Base-by-base conservation (phyloP, 2,113 vertebrate genomes). In the Ageneiosus marmoratus region DNA sequence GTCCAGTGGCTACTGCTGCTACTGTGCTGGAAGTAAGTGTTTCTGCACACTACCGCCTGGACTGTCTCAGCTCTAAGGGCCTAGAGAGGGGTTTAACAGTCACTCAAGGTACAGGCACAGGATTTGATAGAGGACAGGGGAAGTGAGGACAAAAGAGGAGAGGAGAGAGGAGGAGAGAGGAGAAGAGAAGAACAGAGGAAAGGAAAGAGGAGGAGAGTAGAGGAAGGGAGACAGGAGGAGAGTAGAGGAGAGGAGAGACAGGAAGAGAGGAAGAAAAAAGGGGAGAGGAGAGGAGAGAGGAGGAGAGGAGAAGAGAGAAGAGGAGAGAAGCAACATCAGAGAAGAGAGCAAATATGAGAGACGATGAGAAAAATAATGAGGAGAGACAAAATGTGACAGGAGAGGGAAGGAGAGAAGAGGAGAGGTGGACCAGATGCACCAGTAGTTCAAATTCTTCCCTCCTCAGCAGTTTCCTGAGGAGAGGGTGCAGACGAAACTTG, bases 371-470 rank as follows among this genome's bases (percentile, higher is more conserved):
- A 41, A 8, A 11, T 22, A 34, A 37, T n/a, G 2, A 22, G 11
- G 2, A n/a, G 37, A 20, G 37, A 34, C 5, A 65, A 65, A 34
- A 65, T 15, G 16, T 18, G 10, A 67, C 9, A 67, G 32, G 10
- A 69, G 10, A 41, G 18, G 10, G 41, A 3, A 44, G 34, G 8
- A 8, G 34, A 37, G 32, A 20, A 12, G 15, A 24, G 34, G n/a
- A 34, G 29, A 69, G 65, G 37, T 27, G 24, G 37, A 73, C 24
- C 41, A 44, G 48, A 69, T 67, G 15, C 34, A 32, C 22, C 29
- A 82, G 48, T 34, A 75, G 50, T 70, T 79, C 56, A 83, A 80
- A 77, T 86, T 70, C 51, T 76, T 63, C 77, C 29, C 50, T 77
- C 62, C 70, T 82, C 46, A 79, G 80, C 37, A 84, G 41, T 18